A percentile compares a stretch with the other conserved stretches of the same genome.
Evolutionary conservation across 2,113 vertebrate genomes (phyloP).

Genomic region (Aythya baeri): DNA sequence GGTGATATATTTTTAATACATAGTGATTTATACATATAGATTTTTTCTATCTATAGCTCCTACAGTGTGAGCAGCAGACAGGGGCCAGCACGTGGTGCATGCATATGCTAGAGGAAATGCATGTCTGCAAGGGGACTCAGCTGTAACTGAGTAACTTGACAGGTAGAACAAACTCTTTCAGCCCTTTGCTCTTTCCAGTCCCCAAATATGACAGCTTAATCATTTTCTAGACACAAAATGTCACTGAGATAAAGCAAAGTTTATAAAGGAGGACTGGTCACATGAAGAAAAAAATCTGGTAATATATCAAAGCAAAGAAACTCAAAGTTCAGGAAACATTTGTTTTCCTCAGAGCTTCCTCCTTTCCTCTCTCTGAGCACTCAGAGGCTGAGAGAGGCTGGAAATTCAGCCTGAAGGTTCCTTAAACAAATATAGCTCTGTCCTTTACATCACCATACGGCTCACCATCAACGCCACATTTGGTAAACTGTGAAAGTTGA

Average conservation of each 20-base stretch:
- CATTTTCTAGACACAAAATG: conserved; percentile 41
- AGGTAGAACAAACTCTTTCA: conserved; percentile 46
- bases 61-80: not conserved
- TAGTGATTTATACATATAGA: not conserved
- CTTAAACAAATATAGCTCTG: conserved; percentile 51
- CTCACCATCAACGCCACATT: conserved; percentile 10
- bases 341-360: conserved; percentile 50
- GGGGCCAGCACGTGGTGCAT: not conserved
- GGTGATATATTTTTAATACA: conserved; percentile 39
- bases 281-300: conserved; percentile 51
- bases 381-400: not conserved
- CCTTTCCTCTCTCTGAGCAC: conserved; percentile 15
- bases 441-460: not conserved
- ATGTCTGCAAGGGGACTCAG: not conserved
- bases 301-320: conserved; percentile 62
- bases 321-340: conserved; percentile 62
- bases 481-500: conserved; percentile 19
- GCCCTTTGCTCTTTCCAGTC: conserved; percentile 46
- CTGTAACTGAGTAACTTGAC: conserved; percentile 31
- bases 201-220: conserved; percentile 62
- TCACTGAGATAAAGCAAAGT: conserved; percentile 52
- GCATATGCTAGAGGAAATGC: not conserved
- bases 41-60: not conserved
- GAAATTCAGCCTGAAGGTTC: conserved; percentile 1
- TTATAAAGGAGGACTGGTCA: conserved; percentile 49